Base-by-base conservation (phyloP, 2,113 vertebrate species). In the Rynchops niger region DNA sequence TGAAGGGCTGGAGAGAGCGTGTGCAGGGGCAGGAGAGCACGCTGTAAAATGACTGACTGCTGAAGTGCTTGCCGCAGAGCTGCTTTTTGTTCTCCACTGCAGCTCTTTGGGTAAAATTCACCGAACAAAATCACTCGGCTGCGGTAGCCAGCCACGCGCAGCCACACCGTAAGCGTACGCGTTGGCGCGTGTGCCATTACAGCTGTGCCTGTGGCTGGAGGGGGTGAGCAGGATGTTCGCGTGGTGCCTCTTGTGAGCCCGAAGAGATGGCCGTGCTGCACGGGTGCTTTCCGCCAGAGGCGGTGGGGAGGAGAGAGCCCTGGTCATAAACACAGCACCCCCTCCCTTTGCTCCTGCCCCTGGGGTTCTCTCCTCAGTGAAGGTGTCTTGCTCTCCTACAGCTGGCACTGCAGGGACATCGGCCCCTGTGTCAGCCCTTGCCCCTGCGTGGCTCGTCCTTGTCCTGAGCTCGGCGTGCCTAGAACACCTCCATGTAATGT, bases 151-250 rank as follows among this genome's bases (percentile, higher is more conserved):
- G 55, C 2, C n/a, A 32, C 5, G 5, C 3, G 1, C 8, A 49
- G 58, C 43, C 34, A 16, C 12, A 13, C 13, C 0, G 3, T 8
- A 17, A 11, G 22, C 6, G 22, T 21, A 3, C 4, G 43, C 6
- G 8, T 3, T 47, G 73, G 42, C 40, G 36, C 8, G 8, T 4
- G 25, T 43, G 36, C 15, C 32, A 17, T 9, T 29, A 6, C 69
- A 34, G 67, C 45, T 66, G 40, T 36, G 43, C 25, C 72, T 1
- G 3, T 21, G 52, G 52, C 23, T 36, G 8, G 59, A 40, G 29
- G 7, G 43, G 12, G 5, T 5, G 20, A 47, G 27, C 5, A 16
- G 18, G 42, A 14, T 26, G 26, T 29, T 83, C 2, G 2, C 19
- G n/a, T 29, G 38, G 36, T 80, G 82, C 36, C 26, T 23, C 9